Percentiles rank a stretch among this genome's conserved stretches.
Evolutionary conservation across 2,113 vertebrate genomes (phyloP).

Genomic region (Phylloscopus trochiloides): DNA sequence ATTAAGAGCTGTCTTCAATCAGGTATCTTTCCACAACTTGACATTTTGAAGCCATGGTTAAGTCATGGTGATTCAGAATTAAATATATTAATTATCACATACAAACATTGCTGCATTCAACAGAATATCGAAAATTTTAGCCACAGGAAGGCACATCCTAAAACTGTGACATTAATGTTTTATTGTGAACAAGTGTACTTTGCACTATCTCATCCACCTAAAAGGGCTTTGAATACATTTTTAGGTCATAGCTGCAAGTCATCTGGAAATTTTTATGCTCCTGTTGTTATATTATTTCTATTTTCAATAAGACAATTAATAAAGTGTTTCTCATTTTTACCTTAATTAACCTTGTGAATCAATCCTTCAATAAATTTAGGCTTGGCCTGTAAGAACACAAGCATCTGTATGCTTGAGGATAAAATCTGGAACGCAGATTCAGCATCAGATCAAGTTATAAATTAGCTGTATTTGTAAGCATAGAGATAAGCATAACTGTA

Average conservation of each 20-base stretch:
- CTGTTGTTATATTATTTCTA: not conserved
- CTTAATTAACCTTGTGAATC: not conserved
- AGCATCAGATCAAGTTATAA: not conserved
- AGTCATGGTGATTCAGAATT: not conserved
- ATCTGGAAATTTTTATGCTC: not conserved
- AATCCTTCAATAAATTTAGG: not conserved
- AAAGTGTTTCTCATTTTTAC: not conserved
- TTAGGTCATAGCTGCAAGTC: not conserved
- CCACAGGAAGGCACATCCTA: not conserved
- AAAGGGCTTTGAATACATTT: not conserved
- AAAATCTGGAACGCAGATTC: not conserved
- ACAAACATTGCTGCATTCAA: not conserved
- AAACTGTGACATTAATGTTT: not conserved
- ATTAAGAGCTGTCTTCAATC: not conserved
- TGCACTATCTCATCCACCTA: not conserved
- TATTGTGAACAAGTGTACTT: not conserved
- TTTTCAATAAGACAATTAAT: not conserved
- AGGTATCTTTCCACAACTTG: not conserved
- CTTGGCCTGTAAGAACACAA: not conserved
- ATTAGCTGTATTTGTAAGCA: not conserved
- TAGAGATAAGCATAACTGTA: not conserved
- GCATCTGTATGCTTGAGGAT: not conserved
- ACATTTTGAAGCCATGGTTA: not conserved
- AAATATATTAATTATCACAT: not conserved
- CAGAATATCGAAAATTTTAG: not conserved